Conservation (phyloP, 2,888 invertebrate genomes). For the Luffia ferchaultella region DNA sequence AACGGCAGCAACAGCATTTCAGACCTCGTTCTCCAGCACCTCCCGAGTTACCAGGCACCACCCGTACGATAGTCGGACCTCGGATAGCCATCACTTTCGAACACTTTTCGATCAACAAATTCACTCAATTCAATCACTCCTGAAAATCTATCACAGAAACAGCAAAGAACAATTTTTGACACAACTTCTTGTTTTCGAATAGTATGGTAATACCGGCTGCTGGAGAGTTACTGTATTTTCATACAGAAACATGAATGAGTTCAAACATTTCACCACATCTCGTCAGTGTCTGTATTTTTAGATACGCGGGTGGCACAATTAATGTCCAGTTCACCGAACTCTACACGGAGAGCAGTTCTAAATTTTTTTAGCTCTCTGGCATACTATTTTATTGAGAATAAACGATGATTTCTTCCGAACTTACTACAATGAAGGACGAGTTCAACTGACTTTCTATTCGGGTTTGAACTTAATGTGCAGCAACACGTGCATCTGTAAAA, state of each 20-base stretch:
- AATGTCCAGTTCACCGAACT: conserved; percentile 34
- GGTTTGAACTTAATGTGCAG: neutral
- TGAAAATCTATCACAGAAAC: no score
- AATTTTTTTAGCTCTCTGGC: no score
- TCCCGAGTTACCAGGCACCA: conserved; percentile 31
- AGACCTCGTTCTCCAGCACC: conserved; percentile 57
- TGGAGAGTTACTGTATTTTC: no score
- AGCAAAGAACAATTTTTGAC: no score
- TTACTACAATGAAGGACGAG: neutral
- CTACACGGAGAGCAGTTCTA: conserved; percentile 1
- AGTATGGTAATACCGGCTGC: no score
- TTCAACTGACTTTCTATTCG: neutral
- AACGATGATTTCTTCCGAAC: neutral
- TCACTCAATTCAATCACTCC: no score
- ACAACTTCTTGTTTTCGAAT: no score
- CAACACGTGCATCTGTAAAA: neutral
- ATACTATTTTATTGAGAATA: neutral
- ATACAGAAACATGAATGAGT: conserved; percentile 39
- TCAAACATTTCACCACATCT: conserved; percentile 31
- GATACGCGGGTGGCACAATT: conserved; percentile 26
- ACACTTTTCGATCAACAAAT: no score
- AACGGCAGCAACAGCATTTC: conserved; percentile 76
- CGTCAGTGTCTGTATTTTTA: conserved; percentile 41
- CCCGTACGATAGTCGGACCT: conserved; percentile 56
- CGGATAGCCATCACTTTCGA: conserved; percentile 33